Evolutionary conservation across 2,888 invertebrate species (phyloP), one percentile per base, ranked within the genome.

Genomic region (Zaprionus obscuricornis): DNA sequence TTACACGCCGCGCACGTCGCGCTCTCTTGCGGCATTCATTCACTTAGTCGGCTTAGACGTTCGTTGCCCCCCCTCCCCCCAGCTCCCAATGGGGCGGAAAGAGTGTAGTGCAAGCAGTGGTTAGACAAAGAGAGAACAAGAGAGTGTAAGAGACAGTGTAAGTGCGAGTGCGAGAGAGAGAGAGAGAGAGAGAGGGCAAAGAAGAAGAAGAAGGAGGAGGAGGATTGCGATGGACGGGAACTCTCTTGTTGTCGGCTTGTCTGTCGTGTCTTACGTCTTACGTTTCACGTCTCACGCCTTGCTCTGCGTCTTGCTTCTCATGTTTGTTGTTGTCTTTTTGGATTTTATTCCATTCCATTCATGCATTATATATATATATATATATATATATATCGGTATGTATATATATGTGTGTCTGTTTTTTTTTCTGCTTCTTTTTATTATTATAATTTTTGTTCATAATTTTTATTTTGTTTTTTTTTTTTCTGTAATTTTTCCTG

Each of bases 31-130:
- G 50, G 22, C 50, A 26, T 47, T 65, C 59, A 47, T 66, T 75
- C 57, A 52, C 43, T 75, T 72, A 51, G 58, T 63, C 84, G 74
- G 84, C 76, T 77, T 69, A 77, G 76, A 77, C 84, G 76, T 78
- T 84, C 85, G 83, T 78, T 84, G 77, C 82, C 85, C 85, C 54
- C 82, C n/a, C n/a, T n/a, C n/a, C n/a, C n/a, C n/a, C n/a, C n/a
- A n/a, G n/a, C n/a, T n/a, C n/a, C 71, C 66, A 74, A 66, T 62
- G 46, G 63, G 75, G 50, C 51, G 73, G 66, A 26, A 64, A 57
- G 67, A 57, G 14, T 22, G 47, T 4, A 14, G 37, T n/a, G 8
- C 5, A 36, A 13, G 8, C 5, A 24, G 24, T 24, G 24, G 5
- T n/a, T n/a, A n/a, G n/a, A n/a, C n/a, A n/a, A n/a, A n/a, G n/a